Percentiles rank a stretch among this genome's conserved stretches.
Conservation (phyloP, 2,113 vertebrate species). For the Trematocara stigmaticum region DNA sequence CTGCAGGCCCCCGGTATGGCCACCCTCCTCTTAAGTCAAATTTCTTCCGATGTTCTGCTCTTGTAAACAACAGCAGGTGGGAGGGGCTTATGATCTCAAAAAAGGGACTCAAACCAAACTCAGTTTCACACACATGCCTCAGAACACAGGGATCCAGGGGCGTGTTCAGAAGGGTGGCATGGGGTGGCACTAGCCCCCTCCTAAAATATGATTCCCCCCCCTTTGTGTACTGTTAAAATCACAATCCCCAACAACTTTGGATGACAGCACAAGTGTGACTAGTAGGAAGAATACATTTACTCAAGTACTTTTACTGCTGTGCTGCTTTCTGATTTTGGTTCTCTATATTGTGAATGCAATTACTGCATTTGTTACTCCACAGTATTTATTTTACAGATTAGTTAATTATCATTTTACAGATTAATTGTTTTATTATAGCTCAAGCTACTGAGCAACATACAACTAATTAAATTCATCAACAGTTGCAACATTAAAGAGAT, state of each 20-base stretch:
- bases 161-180: background rate
- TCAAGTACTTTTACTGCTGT: background rate
- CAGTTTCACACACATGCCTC: conserved; percentile 4
- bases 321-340: background rate
- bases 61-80: background rate
- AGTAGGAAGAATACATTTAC: background rate
- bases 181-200: background rate
- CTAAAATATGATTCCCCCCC: background rate
- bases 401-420: rapidly evolving
- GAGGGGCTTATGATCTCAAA: background rate
- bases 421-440: background rate
- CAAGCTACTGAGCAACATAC: background rate
- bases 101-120: background rate
- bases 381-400: background rate
- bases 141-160: background rate
- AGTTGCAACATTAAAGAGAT: background rate
- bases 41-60: background rate
- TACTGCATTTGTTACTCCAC: background rate
- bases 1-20: background rate
- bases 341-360: background rate
- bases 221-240: background rate
- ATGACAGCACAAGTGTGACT: background rate
- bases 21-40: background rate
- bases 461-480: background rate
- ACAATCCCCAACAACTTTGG: background rate